A percentile compares a stretch with the other conserved stretches of the same genome.
Evolutionary conservation across 2,888 invertebrate species (phyloP).

Genomic region (Terebella lapidaria): DNA sequence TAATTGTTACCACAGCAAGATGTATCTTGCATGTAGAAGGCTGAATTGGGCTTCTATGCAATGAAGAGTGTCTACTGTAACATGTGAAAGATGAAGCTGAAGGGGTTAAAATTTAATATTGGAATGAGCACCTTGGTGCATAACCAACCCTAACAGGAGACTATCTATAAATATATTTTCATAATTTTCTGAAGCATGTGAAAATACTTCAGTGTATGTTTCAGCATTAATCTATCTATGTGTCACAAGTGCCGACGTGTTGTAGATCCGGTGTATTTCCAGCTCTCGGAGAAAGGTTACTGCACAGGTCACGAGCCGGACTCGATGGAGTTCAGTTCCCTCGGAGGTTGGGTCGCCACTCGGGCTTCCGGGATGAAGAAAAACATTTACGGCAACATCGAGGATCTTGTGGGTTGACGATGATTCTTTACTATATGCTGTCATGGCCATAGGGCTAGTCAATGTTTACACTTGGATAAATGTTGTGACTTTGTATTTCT

Average conservation of each 20-base stretch:
- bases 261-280: slow-evolving; percentile 21
- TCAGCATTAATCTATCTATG: no score
- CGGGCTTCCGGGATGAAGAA: slow-evolving; percentile 99
- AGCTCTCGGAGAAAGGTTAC: slow-evolving; percentile 70
- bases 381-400: slow-evolving; percentile 95
- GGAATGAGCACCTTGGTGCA: not conserved
- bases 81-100: no score
- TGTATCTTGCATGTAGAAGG: no score
- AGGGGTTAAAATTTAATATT: not conserved
- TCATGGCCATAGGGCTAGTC: no score
- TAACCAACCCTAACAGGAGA: not conserved
- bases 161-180: not conserved
- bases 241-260: no score
- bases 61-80: no score
- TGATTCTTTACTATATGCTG: no score
- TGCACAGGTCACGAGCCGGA: slow-evolving; percentile 96
- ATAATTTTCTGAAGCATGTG: not conserved
- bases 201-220: no score
- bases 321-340: slow-evolving; percentile 82
- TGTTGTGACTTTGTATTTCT: no score
- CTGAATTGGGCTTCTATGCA: no score
- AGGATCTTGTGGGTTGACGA: slow-evolving; percentile 63
- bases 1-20: no score
- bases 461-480: no score
- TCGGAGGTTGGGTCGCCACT: slow-evolving; percentile 97